These are phyloP conservation scores for Diachasmimorpha longicaudata DNA, from an alignment of 1,140 invertebrate species.

Conservation along the genomic window DNA sequence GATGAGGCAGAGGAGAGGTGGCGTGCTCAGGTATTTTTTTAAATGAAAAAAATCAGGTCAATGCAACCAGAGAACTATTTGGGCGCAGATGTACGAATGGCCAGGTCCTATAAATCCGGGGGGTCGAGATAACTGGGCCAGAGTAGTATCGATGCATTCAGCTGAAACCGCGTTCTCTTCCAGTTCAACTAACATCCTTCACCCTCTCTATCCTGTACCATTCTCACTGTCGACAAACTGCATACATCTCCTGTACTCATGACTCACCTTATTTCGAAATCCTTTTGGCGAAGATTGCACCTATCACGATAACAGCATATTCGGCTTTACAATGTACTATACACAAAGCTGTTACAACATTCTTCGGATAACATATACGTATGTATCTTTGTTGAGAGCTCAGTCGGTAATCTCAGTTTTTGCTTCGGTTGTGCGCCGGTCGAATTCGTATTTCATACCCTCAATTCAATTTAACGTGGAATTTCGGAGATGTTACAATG, in stretches of 20 bases:
- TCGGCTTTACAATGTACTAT: background rate
- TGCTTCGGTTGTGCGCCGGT: background rate
- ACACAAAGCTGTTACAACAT: background rate
- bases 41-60: slow-evolving; percentile 31
- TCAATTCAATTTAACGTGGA: background rate
- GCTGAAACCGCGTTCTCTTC: slow-evolving; percentile 35
- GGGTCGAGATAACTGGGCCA: slow-evolving; percentile 40
- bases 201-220: background rate
- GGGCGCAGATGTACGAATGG: slow-evolving; percentile 25
- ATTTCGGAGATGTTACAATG: background rate
- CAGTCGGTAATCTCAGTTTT: background rate
- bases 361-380: background rate
- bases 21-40: background rate
- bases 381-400: background rate
- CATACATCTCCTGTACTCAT: background rate
- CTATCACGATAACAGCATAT: background rate
- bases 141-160: slow-evolving; percentile 47
- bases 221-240: background rate
- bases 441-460: background rate
- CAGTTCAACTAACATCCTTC: slow-evolving; percentile 25
- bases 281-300: slow-evolving; percentile 10
- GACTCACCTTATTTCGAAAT: slow-evolving; percentile 26
- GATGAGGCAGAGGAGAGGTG: background rate
- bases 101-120: slow-evolving; percentile 40
- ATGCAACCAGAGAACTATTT: slow-evolving; percentile 24